Conservation (phyloP, 1,140 invertebrate species). For the Eriocheir sinensis region DNA sequence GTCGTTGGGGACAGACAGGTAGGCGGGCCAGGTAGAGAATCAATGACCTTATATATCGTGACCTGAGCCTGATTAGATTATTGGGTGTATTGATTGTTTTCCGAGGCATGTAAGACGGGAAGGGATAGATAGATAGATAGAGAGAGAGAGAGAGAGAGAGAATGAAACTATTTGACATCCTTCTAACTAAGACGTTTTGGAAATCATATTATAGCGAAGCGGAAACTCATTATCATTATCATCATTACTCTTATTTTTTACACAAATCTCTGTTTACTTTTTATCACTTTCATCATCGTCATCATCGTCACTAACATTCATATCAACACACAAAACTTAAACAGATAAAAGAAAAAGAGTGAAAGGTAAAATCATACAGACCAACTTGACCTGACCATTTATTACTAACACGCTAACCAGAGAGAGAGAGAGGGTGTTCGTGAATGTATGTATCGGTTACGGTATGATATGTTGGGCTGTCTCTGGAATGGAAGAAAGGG, state of each 20-base stretch:
- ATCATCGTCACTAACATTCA: too few species aligned
- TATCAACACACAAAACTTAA: too few species aligned
- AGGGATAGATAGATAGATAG: neutral
- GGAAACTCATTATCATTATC: too few species aligned
- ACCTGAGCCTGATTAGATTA: neutral
- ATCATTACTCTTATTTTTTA: too few species aligned
- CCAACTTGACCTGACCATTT: neutral
- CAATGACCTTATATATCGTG: neutral
- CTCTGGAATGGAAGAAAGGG: too few species aligned
- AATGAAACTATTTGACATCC: neutral
- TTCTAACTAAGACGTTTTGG: neutral
- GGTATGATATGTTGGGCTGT: too few species aligned
- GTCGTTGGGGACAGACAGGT: neutral
- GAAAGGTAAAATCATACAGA: neutral
- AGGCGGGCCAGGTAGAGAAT: neutral
- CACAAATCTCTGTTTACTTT: too few species aligned
- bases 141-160: slow-evolving; percentile 14
- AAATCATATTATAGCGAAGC: too few species aligned
- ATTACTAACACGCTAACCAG: neutral
- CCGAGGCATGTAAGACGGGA: neutral
- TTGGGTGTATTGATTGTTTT: neutral
- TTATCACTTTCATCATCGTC: too few species aligned
- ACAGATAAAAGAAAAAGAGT: neutral
- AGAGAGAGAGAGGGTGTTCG: slow-evolving; percentile 20
- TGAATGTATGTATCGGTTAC: too few species aligned